Evolutionary conservation across 2,797 vertebrate genomes (phyloP).

Genomic region (Lutjanus campechanus): DNA sequence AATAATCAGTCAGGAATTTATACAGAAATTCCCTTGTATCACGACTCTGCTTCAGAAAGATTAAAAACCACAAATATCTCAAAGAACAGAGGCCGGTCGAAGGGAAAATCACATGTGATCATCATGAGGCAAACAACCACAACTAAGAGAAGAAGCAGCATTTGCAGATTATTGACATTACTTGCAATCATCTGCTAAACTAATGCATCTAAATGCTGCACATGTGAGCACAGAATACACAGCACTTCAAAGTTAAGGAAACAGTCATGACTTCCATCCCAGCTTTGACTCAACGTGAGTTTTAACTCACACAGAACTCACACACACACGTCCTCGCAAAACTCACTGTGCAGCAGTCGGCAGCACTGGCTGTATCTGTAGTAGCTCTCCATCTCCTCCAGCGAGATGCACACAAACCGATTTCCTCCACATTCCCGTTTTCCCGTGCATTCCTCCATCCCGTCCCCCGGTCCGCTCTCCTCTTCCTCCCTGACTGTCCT

Average conservation of each 20-base stretch:
- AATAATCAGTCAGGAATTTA: not conserved
- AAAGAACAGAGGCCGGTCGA: not conserved
- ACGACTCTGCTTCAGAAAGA: not conserved
- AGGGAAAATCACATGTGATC: constrained; percentile 1
- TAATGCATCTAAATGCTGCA: not conserved
- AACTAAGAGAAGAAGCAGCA: not conserved
- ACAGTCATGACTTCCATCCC: not conserved
- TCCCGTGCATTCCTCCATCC: constrained; percentile 15
- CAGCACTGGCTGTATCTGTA: constrained; percentile 70
- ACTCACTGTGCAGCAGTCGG: constrained; percentile 70
- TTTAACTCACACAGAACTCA: not conserved
- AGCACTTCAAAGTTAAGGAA: not conserved
- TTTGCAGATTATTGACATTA: not conserved
- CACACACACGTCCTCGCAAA: not conserved
- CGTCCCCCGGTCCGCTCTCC: constrained; percentile 1
- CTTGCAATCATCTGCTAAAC: not conserved
- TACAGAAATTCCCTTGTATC: not conserved
- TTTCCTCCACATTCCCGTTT: not conserved
- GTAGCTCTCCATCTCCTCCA: constrained; percentile 78
- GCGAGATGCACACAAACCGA: constrained; percentile 55
- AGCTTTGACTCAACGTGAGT: not conserved
- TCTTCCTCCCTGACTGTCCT: constrained; percentile 23
- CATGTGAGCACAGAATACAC: not conserved
- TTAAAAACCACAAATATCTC: not conserved
- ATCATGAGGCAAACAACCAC: constrained; percentile 5